Conservation (phyloP, 2,113 vertebrate species). For the Athene noctua region DNA sequence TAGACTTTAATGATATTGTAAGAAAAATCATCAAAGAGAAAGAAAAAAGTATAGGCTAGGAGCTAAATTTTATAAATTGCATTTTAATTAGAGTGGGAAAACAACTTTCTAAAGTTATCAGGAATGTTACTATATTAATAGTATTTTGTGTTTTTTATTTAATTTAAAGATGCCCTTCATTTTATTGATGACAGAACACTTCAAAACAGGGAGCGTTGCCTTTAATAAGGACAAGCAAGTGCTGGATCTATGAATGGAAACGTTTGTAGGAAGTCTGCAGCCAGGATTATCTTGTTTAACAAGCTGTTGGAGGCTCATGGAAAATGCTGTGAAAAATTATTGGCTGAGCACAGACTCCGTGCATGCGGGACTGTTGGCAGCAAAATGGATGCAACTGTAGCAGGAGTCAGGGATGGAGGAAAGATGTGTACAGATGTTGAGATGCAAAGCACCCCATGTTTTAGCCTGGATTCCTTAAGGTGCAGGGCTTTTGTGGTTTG, state of each 20-base stretch:
- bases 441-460: background rate
- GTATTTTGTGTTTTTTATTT: background rate
- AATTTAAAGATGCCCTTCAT: background rate
- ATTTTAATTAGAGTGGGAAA: background rate
- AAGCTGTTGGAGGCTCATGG: background rate
- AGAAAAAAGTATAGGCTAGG: background rate
- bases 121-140: background rate
- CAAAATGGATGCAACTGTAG: background rate
- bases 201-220: background rate
- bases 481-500: background rate
- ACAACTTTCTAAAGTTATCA: background rate
- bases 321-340: background rate
- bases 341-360: background rate
- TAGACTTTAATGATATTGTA: background rate
- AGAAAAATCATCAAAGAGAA: background rate
- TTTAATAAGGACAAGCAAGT: conserved; percentile 5
- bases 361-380: background rate
- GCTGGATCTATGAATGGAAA: background rate
- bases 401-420: background rate
- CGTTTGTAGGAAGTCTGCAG: background rate
- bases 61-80: background rate
- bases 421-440: background rate
- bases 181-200: background rate
- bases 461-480: background rate
- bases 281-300: conserved; percentile 9